These are phyloP conservation scores for Aricia agestis DNA, from an alignment of 1,140 invertebrate genomes.

Conservation along the genomic window DNA sequence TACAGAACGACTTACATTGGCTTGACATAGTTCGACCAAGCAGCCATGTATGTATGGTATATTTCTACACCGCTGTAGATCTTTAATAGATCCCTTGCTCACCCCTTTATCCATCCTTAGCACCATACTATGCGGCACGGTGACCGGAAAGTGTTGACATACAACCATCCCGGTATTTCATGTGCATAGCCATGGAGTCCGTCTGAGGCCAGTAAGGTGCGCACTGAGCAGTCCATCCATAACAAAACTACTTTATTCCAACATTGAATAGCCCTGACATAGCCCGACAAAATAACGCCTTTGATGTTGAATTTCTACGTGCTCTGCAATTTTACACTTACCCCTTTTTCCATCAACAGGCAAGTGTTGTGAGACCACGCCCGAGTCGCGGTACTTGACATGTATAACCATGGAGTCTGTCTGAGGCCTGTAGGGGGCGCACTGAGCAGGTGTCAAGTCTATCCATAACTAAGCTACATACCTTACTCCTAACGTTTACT, in stretches of 20 bases:
- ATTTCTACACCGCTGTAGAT: no score
- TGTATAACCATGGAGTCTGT: conserved; percentile 88
- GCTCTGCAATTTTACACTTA: no score
- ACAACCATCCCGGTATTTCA: conserved; percentile 85
- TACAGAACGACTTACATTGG: no score
- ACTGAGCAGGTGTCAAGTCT: conserved; percentile 83
- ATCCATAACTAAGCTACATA: conserved; percentile 79
- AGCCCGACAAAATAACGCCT: no score
- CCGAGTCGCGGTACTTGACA: conserved; percentile 86
- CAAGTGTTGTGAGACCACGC: conserved; percentile 86
- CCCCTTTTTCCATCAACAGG: conserved; percentile 89
- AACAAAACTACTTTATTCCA: no score
- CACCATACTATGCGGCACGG: conserved; percentile 82
- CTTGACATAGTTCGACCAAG: no score
- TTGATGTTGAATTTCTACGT: no score
- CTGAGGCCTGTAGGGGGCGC: conserved; percentile 86
- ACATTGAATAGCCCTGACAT: no score
- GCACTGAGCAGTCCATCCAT: conserved; percentile 87
- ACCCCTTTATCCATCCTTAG: conserved; percentile 90
- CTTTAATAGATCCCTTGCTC: no score
- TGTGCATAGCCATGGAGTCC: conserved; percentile 86
- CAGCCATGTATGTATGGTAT: no score
- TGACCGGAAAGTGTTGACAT: conserved; percentile 87
- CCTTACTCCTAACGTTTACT: no score
- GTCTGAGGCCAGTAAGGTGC: conserved; percentile 89